Evolutionary conservation across 1,140 invertebrate genomes (phyloP), one percentile per base, ranked within the genome.

Genomic region (Camponotus vicinus): DNA sequence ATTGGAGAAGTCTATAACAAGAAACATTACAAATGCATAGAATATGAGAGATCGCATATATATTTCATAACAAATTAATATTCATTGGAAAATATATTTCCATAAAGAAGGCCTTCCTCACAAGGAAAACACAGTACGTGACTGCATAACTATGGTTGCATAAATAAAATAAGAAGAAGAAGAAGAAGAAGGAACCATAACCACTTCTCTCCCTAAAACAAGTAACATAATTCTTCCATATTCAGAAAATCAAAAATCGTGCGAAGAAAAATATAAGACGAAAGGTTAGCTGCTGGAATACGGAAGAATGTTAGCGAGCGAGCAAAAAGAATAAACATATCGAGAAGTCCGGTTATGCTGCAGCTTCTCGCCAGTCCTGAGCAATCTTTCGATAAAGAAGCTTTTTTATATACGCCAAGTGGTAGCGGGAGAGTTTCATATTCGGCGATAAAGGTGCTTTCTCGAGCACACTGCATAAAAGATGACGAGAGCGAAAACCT

Each of bases 331-430:
- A 82, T 66, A 82, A 37, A 73, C 32, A 83, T 73, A 61, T 83
- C 79, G 69, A 83, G 40, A 61, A 55, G 76, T 40, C 52, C 5
- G 45, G 13, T 40, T 27, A 80, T 83, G 61, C 27, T 18, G 21
- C 55, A 52, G 78, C 52, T 59, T 42, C 67, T 82, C 55, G 57
- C 55, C 27, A 83, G 27, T 63, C 57, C 69, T 73, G 63, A 88
- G 61, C 69, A 82, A 85, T 86, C 66, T 67, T 69, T 63, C 76
- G 69, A 86, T 86, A 77, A 86, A 70, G 61, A 88, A 89, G 73
- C 75, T 89, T 89, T 88, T 88, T 88, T 76, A 78, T 55, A 34
- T 32, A 59, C 34, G 49, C 66, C 66, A 77, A 70, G 70, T 69
- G 27, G 61, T 52, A 70, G 45, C 63, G 37, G 9, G 37, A 45